Evolutionary conservation across 1,140 invertebrate species (phyloP), one percentile per base, ranked within the genome.

Genomic region (Rhopalosiphum maidis): DNA sequence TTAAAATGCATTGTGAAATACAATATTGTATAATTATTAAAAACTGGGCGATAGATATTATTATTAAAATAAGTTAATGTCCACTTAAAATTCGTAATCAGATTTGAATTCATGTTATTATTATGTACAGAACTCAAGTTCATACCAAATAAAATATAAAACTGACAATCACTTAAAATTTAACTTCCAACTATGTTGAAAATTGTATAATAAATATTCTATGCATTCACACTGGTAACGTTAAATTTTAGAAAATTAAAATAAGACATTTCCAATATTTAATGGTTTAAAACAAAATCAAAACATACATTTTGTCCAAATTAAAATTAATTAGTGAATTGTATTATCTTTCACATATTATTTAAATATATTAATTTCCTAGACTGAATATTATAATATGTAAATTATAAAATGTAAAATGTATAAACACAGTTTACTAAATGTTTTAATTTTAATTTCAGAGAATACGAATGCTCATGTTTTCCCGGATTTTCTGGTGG

Each of bases 401-500:
- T 8, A 23, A 0, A 23, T 23, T 54, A 54, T 54, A 6, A 54
- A 54, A 4, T 77, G n/a, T 30, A 18, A n/a, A 68, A 68, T n/a
- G 15, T 18, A 30, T 68, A 5, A 68, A 21, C 9, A 30, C 4
- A 9, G 15, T 77, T 77, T n/a, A 15, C n/a, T 77, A n/a, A 77
- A 77, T 77, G 15, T n/a, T 77, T 77, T n/a, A 77, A 18, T 77
- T 77, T 43, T 60, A 9, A 43, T 68, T 68, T 41, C 54, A 90
- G 89, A 60, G 55, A 90, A 48, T 97, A 96, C 94, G 96, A 95
- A 94, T 98, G 97, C 95, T 95, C 96, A 68, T 98, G 97, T 95
- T 97, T 97, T 95, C 95, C 96, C 93, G 96, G 97, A 86, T 98
- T 97, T 95, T 96, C 96, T 51, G 97, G 97, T 1, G 95, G 95